Percentiles rank a stretch among this genome's conserved stretches.
phyloP scores from a whole-genome alignment of 2,888 invertebrate genomes.

The Phalera bucephala region DNA sequence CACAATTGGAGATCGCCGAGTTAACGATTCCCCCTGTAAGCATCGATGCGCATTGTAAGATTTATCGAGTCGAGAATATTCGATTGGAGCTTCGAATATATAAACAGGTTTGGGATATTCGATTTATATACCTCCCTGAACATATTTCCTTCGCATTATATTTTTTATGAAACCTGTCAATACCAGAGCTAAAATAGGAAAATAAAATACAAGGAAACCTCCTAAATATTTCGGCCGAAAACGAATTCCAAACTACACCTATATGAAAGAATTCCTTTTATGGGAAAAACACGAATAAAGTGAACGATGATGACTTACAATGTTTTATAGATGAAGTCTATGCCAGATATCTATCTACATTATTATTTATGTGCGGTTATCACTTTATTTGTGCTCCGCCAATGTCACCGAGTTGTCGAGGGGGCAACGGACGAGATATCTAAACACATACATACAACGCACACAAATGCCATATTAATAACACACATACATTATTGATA shows the following conservation, averaged over 20 bases:
- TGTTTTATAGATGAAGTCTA: slow-evolving; percentile 37
- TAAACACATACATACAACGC: slow-evolving; percentile 52
- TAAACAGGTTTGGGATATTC: slow-evolving; percentile 24
- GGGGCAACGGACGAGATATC: slow-evolving; percentile 79
- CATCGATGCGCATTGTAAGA: slow-evolving; percentile 13
- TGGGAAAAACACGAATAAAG: slow-evolving; percentile 18
- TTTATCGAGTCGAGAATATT: slow-evolving; percentile 34
- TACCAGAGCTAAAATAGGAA: neutral
- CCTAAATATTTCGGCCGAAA: neutral
- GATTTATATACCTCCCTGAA: slow-evolving; percentile 22
- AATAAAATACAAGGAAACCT: neutral
- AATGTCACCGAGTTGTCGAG: slow-evolving; percentile 79
- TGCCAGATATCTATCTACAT: slow-evolving; percentile 48
- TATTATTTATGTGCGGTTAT: slow-evolving; percentile 70
- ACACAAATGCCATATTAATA: slow-evolving; percentile 43
- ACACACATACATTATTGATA: slow-evolving; percentile 36
- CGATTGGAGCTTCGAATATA: slow-evolving; percentile 19
- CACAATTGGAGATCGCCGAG: slow-evolving; percentile 11
- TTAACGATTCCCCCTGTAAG: slow-evolving; percentile 13
- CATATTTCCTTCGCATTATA: slow-evolving; percentile 20
- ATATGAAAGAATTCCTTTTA: no score
- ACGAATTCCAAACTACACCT: neutral
- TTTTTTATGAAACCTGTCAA: slow-evolving; percentile 12
- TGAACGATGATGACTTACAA: slow-evolving; percentile 36
- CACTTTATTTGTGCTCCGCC: slow-evolving; percentile 75